These are phyloP conservation scores for Cyrtorhinus lividipennis DNA, from an alignment of 1,140 invertebrate species.

Conservation along the genomic window DNA sequence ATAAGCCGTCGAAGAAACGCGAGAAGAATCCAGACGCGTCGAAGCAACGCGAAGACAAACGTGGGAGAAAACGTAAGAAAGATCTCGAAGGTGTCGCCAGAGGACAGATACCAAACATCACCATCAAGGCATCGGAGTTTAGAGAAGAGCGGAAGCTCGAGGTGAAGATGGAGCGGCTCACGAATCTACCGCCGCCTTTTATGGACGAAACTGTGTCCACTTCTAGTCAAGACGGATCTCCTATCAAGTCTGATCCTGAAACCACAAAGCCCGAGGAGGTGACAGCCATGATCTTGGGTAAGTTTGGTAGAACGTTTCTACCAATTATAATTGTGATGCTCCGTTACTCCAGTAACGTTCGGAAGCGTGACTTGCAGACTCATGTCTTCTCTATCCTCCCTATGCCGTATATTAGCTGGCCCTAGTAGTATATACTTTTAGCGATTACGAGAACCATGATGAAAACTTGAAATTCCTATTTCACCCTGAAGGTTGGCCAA, in stretches of 20 bases:
- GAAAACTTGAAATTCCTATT: too few relatives aligned
- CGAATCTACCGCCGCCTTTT: neutral
- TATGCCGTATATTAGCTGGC: too few relatives aligned
- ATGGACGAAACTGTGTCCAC: slow-evolving; percentile 1
- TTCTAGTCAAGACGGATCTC: slow-evolving; percentile 2
- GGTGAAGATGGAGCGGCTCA: neutral
- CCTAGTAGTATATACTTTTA: too few relatives aligned
- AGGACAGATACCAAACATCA: neutral
- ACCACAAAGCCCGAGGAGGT: neutral
- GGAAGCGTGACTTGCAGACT: too few relatives aligned
- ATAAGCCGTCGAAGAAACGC: neutral
- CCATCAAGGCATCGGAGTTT: neutral
- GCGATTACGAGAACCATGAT: too few relatives aligned
- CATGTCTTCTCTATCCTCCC: too few relatives aligned
- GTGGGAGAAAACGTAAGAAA: neutral
- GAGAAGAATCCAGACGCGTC: neutral
- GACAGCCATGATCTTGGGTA: neutral
- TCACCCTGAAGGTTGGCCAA: too few relatives aligned
- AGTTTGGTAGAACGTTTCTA: too few relatives aligned
- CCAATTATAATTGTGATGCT: too few relatives aligned
- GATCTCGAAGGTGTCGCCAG: neutral
- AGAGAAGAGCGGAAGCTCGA: neutral
- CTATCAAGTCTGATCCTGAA: neutral
- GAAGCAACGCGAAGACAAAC: neutral
- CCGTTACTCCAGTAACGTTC: too few relatives aligned